Percentiles rank a stretch among this genome's conserved stretches.
Evolutionary conservation across 2,888 invertebrate genomes (phyloP).

Genomic region (Drosophila mercatorum): DNA sequence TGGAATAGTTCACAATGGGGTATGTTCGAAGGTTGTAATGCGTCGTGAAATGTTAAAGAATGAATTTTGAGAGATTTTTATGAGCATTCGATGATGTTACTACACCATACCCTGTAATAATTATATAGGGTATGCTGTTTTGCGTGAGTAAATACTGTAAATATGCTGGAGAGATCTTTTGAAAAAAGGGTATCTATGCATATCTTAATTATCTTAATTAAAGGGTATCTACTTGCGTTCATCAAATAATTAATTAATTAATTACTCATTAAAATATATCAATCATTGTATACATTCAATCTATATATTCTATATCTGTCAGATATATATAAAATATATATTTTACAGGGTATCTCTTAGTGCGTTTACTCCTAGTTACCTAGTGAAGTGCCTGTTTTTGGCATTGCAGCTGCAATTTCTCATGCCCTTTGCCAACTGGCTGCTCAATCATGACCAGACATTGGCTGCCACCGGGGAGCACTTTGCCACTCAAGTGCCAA

Average conservation of each 20-base stretch:
- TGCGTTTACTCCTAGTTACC: rapidly evolving
- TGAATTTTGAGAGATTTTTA: not conserved
- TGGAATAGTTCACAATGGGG: not conserved
- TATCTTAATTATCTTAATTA: no score
- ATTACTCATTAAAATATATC: not conserved
- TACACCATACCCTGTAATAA: not conserved
- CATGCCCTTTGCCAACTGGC: conserved; percentile 47
- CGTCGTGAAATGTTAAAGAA: not conserved
- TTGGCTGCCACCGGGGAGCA: conserved; percentile 62
- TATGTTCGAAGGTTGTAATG: not conserved
- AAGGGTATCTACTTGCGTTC: no score
- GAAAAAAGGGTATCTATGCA: no score
- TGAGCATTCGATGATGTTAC: not conserved
- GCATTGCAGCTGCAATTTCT: conserved; percentile 56
- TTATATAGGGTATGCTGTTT: no score
- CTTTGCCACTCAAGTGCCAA: conserved; percentile 76
- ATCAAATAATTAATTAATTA: not conserved
- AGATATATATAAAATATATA: not conserved
- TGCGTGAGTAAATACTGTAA: no score
- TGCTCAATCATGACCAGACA: conserved; percentile 53
- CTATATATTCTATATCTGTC: no score
- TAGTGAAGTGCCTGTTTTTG: conserved; percentile 15
- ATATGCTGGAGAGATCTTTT: no score
- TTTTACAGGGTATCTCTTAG: conserved; percentile 4
- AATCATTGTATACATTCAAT: not conserved